These are phyloP conservation scores for Sesia apiformis DNA, from an alignment of 2,888 invertebrate genomes.

Conservation along the genomic window DNA sequence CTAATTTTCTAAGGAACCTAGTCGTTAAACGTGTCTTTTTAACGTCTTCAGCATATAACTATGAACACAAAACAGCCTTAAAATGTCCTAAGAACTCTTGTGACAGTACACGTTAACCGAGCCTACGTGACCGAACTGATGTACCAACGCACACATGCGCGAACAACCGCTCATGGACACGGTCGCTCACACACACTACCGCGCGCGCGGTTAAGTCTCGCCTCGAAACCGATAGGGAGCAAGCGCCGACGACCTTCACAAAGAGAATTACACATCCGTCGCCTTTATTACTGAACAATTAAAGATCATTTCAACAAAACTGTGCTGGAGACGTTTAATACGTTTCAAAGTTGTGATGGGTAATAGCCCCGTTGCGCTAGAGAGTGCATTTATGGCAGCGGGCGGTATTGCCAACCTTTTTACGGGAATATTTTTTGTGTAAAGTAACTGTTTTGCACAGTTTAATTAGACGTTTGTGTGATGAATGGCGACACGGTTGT, in stretches of 20 bases:
- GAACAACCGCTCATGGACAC: conserved; percentile 24
- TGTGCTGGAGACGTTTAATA: conserved; percentile 20
- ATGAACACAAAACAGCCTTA: conserved; percentile 8
- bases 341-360: conserved; percentile 14
- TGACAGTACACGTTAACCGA: conserved; percentile 34
- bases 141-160: conserved; percentile 45
- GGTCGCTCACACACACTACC: conserved; percentile 35
- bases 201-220: conserved; percentile 46
- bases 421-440: conserved; percentile 43
- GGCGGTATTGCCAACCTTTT: conserved; percentile 61
- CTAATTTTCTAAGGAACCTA: too few species aligned
- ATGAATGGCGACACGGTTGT: conserved; percentile 8
- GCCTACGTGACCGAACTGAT: conserved; percentile 69
- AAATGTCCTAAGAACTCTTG: conserved; percentile 44
- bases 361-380: conserved; percentile 67
- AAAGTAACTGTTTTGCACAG: conserved; percentile 33
- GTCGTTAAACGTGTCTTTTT: too few species aligned
- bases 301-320: conserved; percentile 25
- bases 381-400: conserved; percentile 69
- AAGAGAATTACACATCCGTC: conserved; percentile 53
- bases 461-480: conserved; percentile 13
- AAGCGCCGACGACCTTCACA: conserved; percentile 64
- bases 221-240: conserved; percentile 18
- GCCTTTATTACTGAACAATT: conserved; percentile 19
- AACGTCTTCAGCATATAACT: not conserved